phyloP scores from a whole-genome alignment of 23 tunicate species.

The Trididemnum nubilum region DNA sequence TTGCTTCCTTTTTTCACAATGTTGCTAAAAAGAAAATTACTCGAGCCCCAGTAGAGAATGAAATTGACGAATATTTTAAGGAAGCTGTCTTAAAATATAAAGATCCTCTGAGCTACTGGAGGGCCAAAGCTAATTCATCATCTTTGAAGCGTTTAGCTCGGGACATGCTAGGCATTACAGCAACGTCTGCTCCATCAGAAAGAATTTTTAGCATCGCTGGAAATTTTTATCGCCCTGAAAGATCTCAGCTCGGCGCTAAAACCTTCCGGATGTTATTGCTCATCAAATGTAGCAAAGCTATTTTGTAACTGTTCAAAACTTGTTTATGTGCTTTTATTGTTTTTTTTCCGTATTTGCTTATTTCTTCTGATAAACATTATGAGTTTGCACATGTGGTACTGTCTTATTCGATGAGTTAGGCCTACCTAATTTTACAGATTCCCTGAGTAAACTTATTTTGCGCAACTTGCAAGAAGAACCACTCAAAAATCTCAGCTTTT shows the following conservation, averaged over 20 bases:
- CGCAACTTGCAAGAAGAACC: no score
- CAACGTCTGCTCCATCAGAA: slow-evolving; percentile 13
- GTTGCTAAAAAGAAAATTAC: neutral
- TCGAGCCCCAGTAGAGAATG: neutral
- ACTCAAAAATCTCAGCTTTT: no score
- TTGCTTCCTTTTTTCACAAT: neutral
- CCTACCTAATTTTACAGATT: no score
- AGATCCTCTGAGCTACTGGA: slow-evolving; percentile 3
- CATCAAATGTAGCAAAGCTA: neutral
- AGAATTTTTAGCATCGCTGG: slow-evolving; percentile 8
- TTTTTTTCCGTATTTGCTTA: neutral
- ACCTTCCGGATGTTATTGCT: neutral
- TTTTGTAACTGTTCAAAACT: neutral
- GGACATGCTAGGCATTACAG: slow-evolving; percentile 11
- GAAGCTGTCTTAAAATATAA: neutral
- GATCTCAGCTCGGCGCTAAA: slow-evolving; percentile 6
- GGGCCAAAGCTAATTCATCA: neutral
- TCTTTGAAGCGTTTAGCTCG: neutral
- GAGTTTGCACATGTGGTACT: neutral
- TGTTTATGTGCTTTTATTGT: neutral
- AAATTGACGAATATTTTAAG: neutral
- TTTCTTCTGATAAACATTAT: neutral
- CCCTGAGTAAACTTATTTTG: no score
- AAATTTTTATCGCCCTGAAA: slow-evolving; percentile 3
- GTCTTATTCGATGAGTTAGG: neutral